These are phyloP conservation scores for Mungos mungo DNA, from an alignment of 2,113 vertebrate species.

Conservation along the genomic window DNA sequence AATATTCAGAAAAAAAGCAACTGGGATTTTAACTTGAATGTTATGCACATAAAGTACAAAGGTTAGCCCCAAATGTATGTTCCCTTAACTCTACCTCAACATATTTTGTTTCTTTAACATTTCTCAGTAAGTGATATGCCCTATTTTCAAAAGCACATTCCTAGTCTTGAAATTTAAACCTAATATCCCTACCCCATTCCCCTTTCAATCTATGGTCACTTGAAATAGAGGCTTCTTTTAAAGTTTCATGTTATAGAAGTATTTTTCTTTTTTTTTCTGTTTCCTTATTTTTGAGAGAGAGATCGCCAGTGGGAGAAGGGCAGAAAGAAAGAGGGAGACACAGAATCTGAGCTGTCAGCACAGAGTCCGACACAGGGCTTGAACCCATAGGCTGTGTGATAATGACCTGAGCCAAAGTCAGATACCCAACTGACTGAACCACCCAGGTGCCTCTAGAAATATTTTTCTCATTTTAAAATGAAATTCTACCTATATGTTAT, in stretches of 20 bases:
- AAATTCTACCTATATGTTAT: background rate
- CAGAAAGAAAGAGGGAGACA: too few species aligned
- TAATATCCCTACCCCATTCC: background rate
- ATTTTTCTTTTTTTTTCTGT: background rate
- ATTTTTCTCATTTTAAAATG: background rate
- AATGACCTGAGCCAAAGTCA: too few species aligned
- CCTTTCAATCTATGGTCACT: background rate
- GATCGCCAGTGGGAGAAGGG: too few species aligned
- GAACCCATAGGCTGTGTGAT: too few species aligned
- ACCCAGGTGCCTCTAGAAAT: background rate
- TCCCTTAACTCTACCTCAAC: background rate
- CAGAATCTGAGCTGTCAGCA: too few species aligned
- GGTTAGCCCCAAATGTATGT: background rate
- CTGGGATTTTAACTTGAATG: background rate
- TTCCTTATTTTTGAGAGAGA: too few species aligned
- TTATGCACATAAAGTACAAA: background rate
- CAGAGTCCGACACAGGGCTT: too few species aligned
- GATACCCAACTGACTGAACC: too few species aligned
- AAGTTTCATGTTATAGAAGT: background rate
- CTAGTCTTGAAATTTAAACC: background rate
- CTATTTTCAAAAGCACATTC: background rate
- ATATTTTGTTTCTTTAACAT: background rate
- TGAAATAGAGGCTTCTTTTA: background rate
- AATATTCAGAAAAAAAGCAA: background rate
- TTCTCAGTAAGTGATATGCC: fast-evolving